Evolutionary conservation across 2,797 vertebrate genomes (phyloP), one percentile per base, ranked within the genome.

Genomic region (Adrianichthys oophorus): DNA sequence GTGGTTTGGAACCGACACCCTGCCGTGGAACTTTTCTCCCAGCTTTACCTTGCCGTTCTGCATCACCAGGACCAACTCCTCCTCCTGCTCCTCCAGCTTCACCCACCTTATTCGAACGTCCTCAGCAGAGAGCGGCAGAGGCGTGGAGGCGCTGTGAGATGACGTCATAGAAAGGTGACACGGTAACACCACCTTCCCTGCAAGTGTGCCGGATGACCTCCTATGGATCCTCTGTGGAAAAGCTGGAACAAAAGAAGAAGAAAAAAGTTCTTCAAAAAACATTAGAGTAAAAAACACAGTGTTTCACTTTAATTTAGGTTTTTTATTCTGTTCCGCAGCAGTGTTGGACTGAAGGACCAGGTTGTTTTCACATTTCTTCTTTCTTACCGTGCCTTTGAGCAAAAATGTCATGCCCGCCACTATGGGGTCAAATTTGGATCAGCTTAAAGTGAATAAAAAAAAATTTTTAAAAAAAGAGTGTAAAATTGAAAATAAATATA

Each of bases 71-170:
- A 98, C 93, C 1, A 92, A 93, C 12, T 56, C 90, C 87, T 98
- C 95, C 68, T 59, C 84, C n/a, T 89, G 87, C 3, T 84, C 76
- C 37, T 94, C 94, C 58, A 96, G 87, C 82, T 94, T 95, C 16
- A 94, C 94, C 97, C 97, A 98, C 70, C 98, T 98, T 87, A 98
- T 94, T 65, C 97, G 90, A 64, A 95, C 86, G 65, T 91, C 87
- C 62, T 95, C 93, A 0, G 82, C 84, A 1, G 90, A 7, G 42
- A 1, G 59, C 21, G 17, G 63, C 1, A 1, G 43, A 5, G 7
- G 48, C 0, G 57, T 16, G 18, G 65, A 15, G 41, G 29, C 48
- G 62, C 23, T 41, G 23, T 59, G 40, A 2, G 62, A 16, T 1
- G 10, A 84, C 15, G 82, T 67, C 21, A 91, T 92, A 54, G 92